Evolutionary conservation across 2,797 vertebrate species (phyloP), one percentile per base, ranked within the genome.

Genomic region (Sebastolobus altivelis): DNA sequence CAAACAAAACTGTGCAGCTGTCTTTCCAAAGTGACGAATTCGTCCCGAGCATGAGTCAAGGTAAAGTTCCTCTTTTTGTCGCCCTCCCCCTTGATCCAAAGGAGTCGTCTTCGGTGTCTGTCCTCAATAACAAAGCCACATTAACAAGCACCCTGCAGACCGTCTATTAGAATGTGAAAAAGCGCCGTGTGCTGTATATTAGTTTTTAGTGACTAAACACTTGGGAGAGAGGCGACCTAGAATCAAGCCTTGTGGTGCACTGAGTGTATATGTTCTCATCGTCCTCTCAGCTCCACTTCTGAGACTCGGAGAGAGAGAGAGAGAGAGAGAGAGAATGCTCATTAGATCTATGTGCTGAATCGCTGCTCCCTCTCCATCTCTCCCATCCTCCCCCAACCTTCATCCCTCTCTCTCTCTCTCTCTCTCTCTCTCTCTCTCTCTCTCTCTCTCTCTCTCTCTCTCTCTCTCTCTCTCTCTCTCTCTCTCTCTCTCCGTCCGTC

Each of bases 211-310:
- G 93, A 94, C 94, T 94, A 94, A 95, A 95, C 95, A 95, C 94
- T 93, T 93, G 94, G 95, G 95, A 96, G 91, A 81, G 87, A 94
- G 90, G 91, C 92, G 94, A 96, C 95, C 94, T 95, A 95, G 95
- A 96, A 96, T 95, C 91, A 87, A 85, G 93, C 91, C 92, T 94
- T 88, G 92, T 91, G 94, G 93, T 92, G 92, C 91, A 80, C 90
- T 84, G 93, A 92, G 95, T 93, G 90, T 94, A 86, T 89, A 93
- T 91, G 91, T 94, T 94, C 95, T 86, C 92, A 82, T 93, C 92
- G 94, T 94, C 93, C 94, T 95, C 93, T 92, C 90, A 93, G 94
- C 93, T 94, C 92, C 91, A 94, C 93, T 94, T 95, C 86, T 90
- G 92, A 94, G 91, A 92, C 91, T 81, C 59, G 72, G 77, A 81